These are phyloP conservation scores for Eulemur rufifrons DNA, from an alignment of 2,113 vertebrate species.

Conservation along the genomic window DNA sequence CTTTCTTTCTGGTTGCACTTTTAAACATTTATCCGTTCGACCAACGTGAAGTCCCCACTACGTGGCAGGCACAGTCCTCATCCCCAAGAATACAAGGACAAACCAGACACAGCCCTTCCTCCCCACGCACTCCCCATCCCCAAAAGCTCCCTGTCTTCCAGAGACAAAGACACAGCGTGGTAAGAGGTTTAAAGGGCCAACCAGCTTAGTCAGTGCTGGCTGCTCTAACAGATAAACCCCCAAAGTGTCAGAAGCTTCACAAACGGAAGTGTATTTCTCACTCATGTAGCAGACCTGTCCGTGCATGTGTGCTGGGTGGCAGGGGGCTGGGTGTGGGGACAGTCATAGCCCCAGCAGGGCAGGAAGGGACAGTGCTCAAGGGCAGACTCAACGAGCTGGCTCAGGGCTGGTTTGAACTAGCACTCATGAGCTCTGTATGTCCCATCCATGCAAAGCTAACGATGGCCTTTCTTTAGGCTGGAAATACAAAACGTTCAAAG, in stretches of 20 bases:
- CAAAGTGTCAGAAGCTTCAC: neutral
- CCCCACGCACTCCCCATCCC: neutral
- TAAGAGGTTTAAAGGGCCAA: neutral
- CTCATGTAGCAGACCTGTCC: accelerated
- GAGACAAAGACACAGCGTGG: neutral
- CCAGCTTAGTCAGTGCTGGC: neutral
- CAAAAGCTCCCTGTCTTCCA: neutral
- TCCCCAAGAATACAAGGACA: neutral
- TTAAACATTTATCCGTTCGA: neutral
- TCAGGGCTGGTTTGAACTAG: neutral
- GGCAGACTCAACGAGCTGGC: neutral
- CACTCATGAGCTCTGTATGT: neutral
- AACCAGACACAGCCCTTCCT: neutral
- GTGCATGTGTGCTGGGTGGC: neutral
- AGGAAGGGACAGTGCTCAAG: neutral
- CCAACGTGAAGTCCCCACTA: neutral
- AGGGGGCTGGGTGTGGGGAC: neutral
- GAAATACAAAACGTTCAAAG: neutral
- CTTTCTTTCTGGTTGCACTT: neutral
- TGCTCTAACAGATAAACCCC: neutral
- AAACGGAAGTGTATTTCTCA: accelerated
- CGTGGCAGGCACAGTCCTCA: neutral
- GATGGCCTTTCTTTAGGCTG: neutral
- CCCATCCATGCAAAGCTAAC: neutral
- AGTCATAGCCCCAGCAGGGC: neutral